Conservation (phyloP, 2,113 vertebrate species). For the Microcebus jonahi region DNA sequence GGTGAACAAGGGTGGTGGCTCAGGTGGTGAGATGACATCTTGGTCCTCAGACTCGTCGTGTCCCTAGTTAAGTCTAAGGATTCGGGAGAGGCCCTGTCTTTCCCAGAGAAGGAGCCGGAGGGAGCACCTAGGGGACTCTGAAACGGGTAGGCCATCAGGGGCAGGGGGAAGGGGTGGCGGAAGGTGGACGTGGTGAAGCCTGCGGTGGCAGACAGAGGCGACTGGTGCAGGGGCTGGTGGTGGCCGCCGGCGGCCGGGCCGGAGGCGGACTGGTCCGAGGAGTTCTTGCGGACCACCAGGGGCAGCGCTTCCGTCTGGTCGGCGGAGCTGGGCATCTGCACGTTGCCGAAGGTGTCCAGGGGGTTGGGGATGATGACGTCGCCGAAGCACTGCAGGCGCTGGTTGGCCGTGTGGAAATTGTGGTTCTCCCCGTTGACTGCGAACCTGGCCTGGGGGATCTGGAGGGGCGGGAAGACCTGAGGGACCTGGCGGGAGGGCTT, state of each 20-base stretch:
- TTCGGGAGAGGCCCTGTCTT: constrained; percentile 95
- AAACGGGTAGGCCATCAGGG: constrained; percentile 98
- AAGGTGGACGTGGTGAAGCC: constrained; percentile 97
- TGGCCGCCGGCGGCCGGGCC: constrained; percentile 90
- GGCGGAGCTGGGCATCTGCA: constrained; percentile 91
- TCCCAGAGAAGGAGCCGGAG: constrained; percentile 90
- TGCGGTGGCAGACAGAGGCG: constrained; percentile 92
- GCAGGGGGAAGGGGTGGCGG: constrained; percentile 97
- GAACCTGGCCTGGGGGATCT: constrained; percentile 91
- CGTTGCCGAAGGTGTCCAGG: constrained; percentile 92
- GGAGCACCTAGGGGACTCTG: constrained; percentile 94
- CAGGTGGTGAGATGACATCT: constrained; percentile 96
- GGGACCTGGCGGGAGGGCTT: constrained; percentile 93
- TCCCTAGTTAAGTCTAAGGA: constrained; percentile 97
- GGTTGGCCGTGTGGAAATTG: constrained; percentile 95
- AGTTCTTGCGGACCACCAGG: constrained; percentile 97
- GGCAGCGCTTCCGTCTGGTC: constrained; percentile 99
- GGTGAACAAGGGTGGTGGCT: constrained; percentile 96
- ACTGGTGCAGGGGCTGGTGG: constrained; percentile 94
- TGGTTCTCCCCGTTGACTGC: constrained; percentile 94
- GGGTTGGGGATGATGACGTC: constrained; percentile 97
- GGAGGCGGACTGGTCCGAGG: constrained; percentile 90
- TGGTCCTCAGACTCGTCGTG: constrained; percentile 97
- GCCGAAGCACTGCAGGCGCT: constrained; percentile 97
- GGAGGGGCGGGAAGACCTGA: constrained; percentile 94